Evolutionary conservation across 2,113 vertebrate genomes (phyloP).

Genomic region (Barbus barbus): DNA sequence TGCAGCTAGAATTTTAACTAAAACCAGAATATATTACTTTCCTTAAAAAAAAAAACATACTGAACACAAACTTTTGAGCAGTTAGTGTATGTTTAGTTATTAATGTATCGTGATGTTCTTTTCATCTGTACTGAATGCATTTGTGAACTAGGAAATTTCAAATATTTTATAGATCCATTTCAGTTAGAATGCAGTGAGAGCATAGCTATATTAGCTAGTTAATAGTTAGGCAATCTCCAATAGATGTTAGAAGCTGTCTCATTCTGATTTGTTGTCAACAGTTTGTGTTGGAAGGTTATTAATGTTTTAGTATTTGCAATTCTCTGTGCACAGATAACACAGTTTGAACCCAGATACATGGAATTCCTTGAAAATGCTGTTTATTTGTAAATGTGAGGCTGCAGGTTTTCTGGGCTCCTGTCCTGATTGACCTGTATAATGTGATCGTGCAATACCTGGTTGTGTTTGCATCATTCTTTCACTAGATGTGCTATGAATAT

Average conservation of each 20-base stretch:
- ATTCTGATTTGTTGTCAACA: not conserved
- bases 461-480: not conserved
- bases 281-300: not conserved
- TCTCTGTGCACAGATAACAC: not conserved
- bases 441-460: not conserved
- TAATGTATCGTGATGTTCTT: too few relatives aligned
- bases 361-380: not conserved
- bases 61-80: too few relatives aligned
- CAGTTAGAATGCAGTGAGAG: not conserved
- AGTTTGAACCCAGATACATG: not conserved
- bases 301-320: not conserved
- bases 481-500: not conserved
- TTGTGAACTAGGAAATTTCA: too few relatives aligned
- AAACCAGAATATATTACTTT: too few relatives aligned
- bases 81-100: not conserved
- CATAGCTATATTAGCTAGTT: not conserved
- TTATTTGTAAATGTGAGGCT: not conserved
- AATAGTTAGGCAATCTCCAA: not conserved
- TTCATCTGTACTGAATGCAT: too few relatives aligned
- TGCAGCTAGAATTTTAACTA: too few relatives aligned
- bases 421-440: not conserved
- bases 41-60: too few relatives aligned
- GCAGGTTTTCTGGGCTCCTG: not conserved
- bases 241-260: not conserved
- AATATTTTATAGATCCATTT: too few relatives aligned